phyloP scores from a whole-genome alignment of 2,113 vertebrate species.

The Elanoides forficatus region DNA sequence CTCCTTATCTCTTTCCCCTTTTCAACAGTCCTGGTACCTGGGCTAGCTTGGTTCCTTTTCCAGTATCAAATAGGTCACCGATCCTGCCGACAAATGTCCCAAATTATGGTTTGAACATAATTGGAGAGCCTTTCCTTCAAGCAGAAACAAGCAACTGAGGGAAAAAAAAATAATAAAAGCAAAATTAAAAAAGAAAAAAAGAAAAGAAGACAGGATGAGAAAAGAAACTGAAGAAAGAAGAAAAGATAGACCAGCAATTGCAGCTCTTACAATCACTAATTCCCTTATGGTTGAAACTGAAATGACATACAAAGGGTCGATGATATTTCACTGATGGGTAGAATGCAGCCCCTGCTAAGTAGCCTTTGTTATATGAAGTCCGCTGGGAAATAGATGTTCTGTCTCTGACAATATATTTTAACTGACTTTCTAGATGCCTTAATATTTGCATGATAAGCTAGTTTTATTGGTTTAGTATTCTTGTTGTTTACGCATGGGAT shows the following conservation, averaged over 20 bases:
- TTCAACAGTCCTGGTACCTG: slow-evolving; percentile 98
- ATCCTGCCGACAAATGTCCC: slow-evolving; percentile 99
- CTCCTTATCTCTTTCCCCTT: not conserved
- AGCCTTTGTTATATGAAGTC: slow-evolving; percentile 94
- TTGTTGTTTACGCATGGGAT: slow-evolving; percentile 89
- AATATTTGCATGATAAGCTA: slow-evolving; percentile 99
- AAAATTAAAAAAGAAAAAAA: slow-evolving; percentile 36
- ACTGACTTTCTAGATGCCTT: slow-evolving; percentile 98
- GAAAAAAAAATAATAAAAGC: slow-evolving; percentile 59
- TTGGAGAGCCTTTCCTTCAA: slow-evolving; percentile 99
- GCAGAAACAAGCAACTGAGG: slow-evolving; percentile 97
- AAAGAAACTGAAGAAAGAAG: slow-evolving; percentile 76
- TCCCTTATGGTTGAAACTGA: slow-evolving; percentile 76
- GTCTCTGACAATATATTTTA: slow-evolving; percentile 88
- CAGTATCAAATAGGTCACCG: slow-evolving; percentile 98
- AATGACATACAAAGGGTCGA: slow-evolving; percentile 77
- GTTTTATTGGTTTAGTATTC: slow-evolving; percentile 89
- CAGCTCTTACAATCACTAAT: slow-evolving; percentile 85
- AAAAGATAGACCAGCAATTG: slow-evolving; percentile 79
- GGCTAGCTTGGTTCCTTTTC: slow-evolving; percentile 99
- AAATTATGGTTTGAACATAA: slow-evolving; percentile 99
- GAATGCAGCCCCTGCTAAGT: slow-evolving; percentile 83
- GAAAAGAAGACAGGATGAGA: slow-evolving; percentile 60
- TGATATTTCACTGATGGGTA: slow-evolving; percentile 84
- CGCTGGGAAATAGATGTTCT: slow-evolving; percentile 97